phyloP scores from a whole-genome alignment of 2,797 vertebrate genomes.

The Tarsius wallacei region DNA sequence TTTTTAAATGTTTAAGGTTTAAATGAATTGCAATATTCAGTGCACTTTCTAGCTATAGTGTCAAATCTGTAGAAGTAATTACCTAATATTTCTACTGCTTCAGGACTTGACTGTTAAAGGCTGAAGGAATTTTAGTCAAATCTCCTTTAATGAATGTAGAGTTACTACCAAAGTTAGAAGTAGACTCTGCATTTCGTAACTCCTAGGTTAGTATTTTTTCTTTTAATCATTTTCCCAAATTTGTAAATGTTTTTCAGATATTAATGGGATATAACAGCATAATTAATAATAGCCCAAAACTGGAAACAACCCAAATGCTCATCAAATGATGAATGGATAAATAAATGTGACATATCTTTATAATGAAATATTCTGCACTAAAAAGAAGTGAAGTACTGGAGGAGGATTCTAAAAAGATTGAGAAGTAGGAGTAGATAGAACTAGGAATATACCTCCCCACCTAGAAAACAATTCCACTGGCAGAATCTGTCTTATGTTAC shows the following conservation, averaged over 20 bases:
- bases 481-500: neutral
- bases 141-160: neutral
- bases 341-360: neutral
- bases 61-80: neutral
- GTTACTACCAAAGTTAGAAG: neutral
- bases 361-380: neutral
- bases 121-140: constrained; percentile 8
- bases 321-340: constrained; percentile 5
- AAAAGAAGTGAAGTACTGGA: neutral
- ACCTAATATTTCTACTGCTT: constrained; percentile 25
- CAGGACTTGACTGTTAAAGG: neutral
- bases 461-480: neutral
- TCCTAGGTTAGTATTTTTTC: constrained; percentile 9
- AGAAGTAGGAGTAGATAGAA: neutral
- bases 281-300: neutral
- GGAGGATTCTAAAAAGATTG: neutral
- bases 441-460: neutral
- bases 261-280: neutral
- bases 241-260: constrained; percentile 31
- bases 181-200: neutral
- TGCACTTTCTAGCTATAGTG: neutral
- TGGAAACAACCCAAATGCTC: neutral
- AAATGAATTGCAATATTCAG: neutral
- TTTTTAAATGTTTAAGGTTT: neutral
- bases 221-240: neutral